Percentiles rank a stretch among this genome's conserved stretches.
Evolutionary conservation across 2,797 vertebrate species (phyloP).

Genomic region (Acrocephalus scirpaceus): DNA sequence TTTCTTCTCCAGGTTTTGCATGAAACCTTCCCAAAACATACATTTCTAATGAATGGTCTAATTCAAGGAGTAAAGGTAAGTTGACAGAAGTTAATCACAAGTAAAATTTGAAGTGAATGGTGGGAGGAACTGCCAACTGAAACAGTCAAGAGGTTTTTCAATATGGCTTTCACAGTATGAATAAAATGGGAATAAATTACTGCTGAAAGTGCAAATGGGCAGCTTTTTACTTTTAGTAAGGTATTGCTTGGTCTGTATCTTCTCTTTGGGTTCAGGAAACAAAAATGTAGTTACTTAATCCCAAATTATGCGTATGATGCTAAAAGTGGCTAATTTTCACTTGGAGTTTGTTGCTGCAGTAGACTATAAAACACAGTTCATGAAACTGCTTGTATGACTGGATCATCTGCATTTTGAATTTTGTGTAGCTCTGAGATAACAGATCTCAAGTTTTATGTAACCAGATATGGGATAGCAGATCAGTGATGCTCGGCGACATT

Average conservation of each 20-base stretch:
- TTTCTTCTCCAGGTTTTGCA: constrained; percentile 82
- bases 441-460: background rate
- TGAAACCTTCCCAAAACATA: constrained; percentile 89
- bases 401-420: background rate
- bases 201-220: background rate
- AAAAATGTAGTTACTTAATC: background rate
- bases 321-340: background rate
- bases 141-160: background rate
- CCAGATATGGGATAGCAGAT: background rate
- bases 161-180: background rate
- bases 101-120: background rate
- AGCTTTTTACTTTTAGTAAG: background rate
- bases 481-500: background rate
- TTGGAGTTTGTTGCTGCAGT: background rate
- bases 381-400: background rate
- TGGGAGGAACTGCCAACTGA: background rate
- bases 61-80: constrained; percentile 90
- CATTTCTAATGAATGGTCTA: constrained; percentile 89
- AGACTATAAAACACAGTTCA: background rate
- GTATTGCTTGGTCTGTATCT: background rate
- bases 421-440: background rate
- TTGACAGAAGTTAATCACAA: background rate
- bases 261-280: background rate
- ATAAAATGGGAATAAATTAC: background rate
- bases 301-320: background rate